A percentile compares a stretch with the other conserved stretches of the same genome.
Conservation (phyloP, 1,140 invertebrate species). For the Heliconius hermathena region DNA sequence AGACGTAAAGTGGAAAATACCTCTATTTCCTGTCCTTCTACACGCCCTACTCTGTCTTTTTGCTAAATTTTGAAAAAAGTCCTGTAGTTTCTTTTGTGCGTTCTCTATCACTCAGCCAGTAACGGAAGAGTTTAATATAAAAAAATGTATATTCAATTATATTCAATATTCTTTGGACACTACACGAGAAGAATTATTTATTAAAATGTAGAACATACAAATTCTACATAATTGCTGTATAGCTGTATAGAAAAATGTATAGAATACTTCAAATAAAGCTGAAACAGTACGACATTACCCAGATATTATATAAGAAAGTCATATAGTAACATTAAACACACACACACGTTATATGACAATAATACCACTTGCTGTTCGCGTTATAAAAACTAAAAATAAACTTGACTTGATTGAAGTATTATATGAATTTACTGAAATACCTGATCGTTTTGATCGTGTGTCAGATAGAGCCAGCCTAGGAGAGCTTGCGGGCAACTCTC, state of each 20-base stretch:
- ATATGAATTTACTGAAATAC: conserved; percentile 41
- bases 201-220: background rate
- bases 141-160: too few relatives aligned
- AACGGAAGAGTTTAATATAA: too few relatives aligned
- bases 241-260: too few relatives aligned
- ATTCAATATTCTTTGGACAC: too few relatives aligned
- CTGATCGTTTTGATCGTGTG: conserved; percentile 73
- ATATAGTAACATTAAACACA: conserved; percentile 1
- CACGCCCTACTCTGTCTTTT: too few relatives aligned
- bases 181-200: too few relatives aligned
- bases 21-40: too few relatives aligned
- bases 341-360: conserved; percentile 11
- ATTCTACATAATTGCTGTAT: too few relatives aligned
- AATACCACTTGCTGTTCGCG: background rate
- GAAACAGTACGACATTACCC: background rate
- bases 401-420: background rate
- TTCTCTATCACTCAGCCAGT: too few relatives aligned
- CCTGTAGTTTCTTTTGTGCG: too few relatives aligned
- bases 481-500: conserved; percentile 66
- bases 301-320: conserved; percentile 14
- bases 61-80: too few relatives aligned
- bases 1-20: too few relatives aligned
- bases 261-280: background rate
- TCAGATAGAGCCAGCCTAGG: conserved; percentile 71
- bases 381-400: conserved; percentile 31